Evolutionary conservation across 2,797 vertebrate genomes (phyloP).

Genomic region (Zalophus californianus): DNA sequence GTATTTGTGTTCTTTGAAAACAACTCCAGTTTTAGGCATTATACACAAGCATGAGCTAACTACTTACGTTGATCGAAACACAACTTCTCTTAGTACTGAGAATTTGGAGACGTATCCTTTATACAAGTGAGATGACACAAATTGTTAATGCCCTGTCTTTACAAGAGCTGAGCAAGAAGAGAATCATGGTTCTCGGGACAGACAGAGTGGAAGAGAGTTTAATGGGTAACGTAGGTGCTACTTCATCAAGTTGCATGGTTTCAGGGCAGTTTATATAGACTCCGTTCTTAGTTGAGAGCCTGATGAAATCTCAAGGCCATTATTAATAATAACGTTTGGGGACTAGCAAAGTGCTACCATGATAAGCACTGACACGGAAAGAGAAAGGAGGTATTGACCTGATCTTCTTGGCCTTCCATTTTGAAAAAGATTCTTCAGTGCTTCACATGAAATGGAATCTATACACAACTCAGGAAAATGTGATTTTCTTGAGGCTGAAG

Average conservation of each 20-base stretch:
- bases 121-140: neutral
- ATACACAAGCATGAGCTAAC: neutral
- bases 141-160: neutral
- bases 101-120: neutral
- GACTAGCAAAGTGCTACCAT: neutral
- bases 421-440: neutral
- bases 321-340: neutral
- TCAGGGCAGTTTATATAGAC: neutral
- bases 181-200: neutral
- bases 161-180: neutral
- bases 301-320: conserved; percentile 2
- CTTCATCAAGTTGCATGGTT: neutral
- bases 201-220: neutral
- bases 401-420: neutral
- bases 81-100: neutral
- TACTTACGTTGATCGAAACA: neutral
- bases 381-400: neutral
- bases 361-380: neutral
- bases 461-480: neutral
- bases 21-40: neutral
- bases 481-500: neutral
- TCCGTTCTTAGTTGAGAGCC: neutral
- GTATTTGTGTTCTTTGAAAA: conserved; percentile 17
- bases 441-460: neutral
- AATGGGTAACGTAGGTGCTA: neutral